These are phyloP conservation scores for Agrotis clavis DNA, from an alignment of 2,888 invertebrate species.

Conservation along the genomic window DNA sequence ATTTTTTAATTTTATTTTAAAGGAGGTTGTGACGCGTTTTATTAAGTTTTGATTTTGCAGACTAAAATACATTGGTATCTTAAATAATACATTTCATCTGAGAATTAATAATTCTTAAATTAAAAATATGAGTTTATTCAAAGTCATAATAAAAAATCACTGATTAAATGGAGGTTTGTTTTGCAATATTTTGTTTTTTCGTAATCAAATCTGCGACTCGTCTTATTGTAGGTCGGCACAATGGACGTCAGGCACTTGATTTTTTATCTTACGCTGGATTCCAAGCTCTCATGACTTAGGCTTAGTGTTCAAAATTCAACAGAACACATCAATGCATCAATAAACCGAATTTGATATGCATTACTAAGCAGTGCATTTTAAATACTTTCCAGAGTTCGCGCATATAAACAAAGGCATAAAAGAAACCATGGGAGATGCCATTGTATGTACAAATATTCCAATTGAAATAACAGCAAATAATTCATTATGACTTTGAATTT, in stretches of 20 bases:
- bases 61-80: neutral
- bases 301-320: neutral
- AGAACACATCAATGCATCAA: neutral
- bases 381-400: neutral
- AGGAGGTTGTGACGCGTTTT: slow-evolving; percentile 28
- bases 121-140: slow-evolving; percentile 1
- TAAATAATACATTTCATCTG: neutral
- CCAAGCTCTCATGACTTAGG: too few relatives aligned
- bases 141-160: neutral
- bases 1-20: slow-evolving; percentile 10
- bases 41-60: neutral
- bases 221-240: too few relatives aligned
- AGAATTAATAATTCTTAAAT: neutral
- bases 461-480: neutral
- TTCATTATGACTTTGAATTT: slow-evolving; percentile 29
- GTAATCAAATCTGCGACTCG: too few relatives aligned
- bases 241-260: too few relatives aligned
- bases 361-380: neutral
- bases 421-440: neutral
- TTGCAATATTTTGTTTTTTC: neutral
- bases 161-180: neutral
- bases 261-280: neutral
- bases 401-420: neutral
- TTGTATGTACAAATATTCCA: neutral
- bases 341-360: neutral